Percentiles rank a stretch among this genome's conserved stretches.
phyloP scores from a whole-genome alignment of 2,113 vertebrate species.

The Morphnarchus princeps region DNA sequence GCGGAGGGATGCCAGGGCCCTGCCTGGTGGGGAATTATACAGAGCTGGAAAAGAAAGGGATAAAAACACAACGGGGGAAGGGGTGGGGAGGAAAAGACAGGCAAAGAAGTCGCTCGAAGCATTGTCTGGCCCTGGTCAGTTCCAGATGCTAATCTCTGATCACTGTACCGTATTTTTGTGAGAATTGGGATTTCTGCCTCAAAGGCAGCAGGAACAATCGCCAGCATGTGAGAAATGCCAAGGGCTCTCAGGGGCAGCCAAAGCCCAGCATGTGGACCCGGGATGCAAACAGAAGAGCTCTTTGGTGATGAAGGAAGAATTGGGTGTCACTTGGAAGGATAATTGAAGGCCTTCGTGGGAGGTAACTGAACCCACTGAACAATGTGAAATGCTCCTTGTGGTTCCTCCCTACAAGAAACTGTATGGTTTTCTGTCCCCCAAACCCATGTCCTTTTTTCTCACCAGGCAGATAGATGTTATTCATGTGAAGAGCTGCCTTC shows the following conservation, averaged over 20 bases:
- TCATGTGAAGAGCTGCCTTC: not conserved
- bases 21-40: not conserved
- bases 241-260: not conserved
- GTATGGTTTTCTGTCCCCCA: not conserved
- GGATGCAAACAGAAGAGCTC: not conserved
- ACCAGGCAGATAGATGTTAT: not conserved
- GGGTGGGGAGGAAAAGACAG: not conserved
- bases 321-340: not conserved
- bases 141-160: slow-evolving; percentile 51
- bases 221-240: slow-evolving; percentile 21
- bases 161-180: slow-evolving; percentile 17
- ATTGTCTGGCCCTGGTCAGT: slow-evolving; percentile 36
- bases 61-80: not conserved
- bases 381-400: not conserved
- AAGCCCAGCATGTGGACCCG: not conserved
- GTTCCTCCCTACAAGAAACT: not conserved
- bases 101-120: not conserved
- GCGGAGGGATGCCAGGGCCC: not conserved
- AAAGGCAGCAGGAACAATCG: slow-evolving; percentile 7
- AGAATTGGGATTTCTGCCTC: slow-evolving; percentile 38
- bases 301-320: slow-evolving; percentile 13
- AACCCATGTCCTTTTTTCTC: not conserved
- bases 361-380: not conserved
- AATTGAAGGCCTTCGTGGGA: not conserved
- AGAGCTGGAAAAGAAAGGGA: slow-evolving; percentile 21